Base-by-base conservation (phyloP, 2,888 invertebrate species). In the Polia nebulosa region DNA sequence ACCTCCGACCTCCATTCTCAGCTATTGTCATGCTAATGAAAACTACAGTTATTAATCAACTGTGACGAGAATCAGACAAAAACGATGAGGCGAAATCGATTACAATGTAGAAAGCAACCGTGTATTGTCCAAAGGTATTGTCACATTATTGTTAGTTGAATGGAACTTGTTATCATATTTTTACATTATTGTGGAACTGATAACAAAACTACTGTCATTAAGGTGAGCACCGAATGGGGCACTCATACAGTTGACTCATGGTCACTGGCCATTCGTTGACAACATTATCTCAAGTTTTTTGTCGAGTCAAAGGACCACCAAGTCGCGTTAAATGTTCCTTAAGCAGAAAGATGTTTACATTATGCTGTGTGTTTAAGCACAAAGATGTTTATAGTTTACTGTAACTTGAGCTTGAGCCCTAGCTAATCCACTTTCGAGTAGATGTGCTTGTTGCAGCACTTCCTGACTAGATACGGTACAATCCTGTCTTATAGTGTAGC, bases 391-490 rank as follows among this genome's bases (percentile, higher is more conserved):
- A 87, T 82, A 87, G 85, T 88, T 87, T 85, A 83, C 73, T 87
- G 90, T 87, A 91, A 92, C 87, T 71, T 85, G 87, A 92, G 81
- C 84, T 81, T 91, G 86, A 91, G 92, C 90, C 89, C 81, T 82
- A 83, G 84, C 90, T 93, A 91, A 93, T 92, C 91, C 87, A 87
- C 84, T 88, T 88, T 88, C 86, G 90, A 89, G 89, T 90, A 89
- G 85, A 88, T 87, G 82, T 85, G 82, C 85, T 86, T 71, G 87
- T 87, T 88, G 89, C 91, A 85, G 84, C 88, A 90, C 90, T 94
- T 95, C 93, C 95, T 92, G 91, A 80, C 86, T 93, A 93, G 94
- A 94, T 94, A 95, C 80, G 87, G 86, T 84, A 88, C 87, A 90
- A 89, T 89, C 88, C 88, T 86, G 82, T 82, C 83, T 89, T n/a